Percentiles rank a stretch among this genome's conserved stretches.
These are phyloP conservation scores for Argyrosomus japonicus DNA, from an alignment of 2,113 vertebrate species.

Conservation along the genomic window DNA sequence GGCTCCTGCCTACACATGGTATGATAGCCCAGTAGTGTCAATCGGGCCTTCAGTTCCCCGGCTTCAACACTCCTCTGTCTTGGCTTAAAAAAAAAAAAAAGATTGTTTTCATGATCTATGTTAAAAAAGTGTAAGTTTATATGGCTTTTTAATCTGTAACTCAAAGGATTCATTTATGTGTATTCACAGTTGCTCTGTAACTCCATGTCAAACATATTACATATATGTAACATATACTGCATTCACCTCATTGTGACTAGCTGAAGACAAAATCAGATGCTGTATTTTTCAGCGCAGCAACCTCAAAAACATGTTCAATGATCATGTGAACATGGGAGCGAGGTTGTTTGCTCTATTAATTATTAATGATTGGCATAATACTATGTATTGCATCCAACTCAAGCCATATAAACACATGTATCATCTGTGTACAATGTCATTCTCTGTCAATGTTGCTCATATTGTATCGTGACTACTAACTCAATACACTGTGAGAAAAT, in stretches of 20 bases:
- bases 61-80: constrained; percentile 10
- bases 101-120: constrained; percentile 13
- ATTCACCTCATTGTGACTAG: constrained; percentile 21
- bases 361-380: constrained; percentile 16
- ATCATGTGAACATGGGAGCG: constrained; percentile 2
- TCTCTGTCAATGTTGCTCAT: constrained; percentile 65
- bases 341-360: constrained; percentile 22
- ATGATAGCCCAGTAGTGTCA: neutral
- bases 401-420: constrained; percentile 58
- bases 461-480: constrained; percentile 66
- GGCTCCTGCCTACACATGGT: neutral
- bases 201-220: neutral
- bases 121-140: neutral
- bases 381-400: constrained; percentile 37
- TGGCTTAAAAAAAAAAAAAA: constrained; percentile 20
- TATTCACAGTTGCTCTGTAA: constrained; percentile 20
- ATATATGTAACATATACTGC: constrained; percentile 4
- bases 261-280: constrained; percentile 29
- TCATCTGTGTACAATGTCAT: constrained; percentile 35
- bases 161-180: constrained; percentile 12
- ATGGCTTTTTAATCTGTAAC: constrained; percentile 24
- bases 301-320: constrained; percentile 30
- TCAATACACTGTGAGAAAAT: constrained; percentile 79
- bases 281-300: constrained; percentile 46
- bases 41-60: neutral